A percentile compares a stretch with the other conserved stretches of the same genome.
phyloP scores from a whole-genome alignment of 2,888 invertebrate genomes.

The Dichetophora obliterata region DNA sequence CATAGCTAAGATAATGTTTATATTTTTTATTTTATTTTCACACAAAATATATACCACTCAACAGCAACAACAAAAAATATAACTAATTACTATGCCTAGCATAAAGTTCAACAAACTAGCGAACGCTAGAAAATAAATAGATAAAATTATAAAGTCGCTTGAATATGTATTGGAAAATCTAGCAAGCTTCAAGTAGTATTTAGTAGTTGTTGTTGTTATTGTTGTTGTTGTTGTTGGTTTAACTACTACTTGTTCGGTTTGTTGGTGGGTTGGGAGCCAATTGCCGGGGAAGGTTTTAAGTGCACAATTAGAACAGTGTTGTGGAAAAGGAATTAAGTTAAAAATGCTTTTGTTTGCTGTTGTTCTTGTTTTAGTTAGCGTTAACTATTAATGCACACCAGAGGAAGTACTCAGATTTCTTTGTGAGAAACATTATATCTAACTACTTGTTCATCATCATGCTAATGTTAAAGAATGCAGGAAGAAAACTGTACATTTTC shows the following conservation, averaged over 20 bases:
- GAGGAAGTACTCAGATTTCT: slow-evolving; percentile 3
- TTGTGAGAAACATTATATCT: neutral
- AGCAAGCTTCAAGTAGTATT: too few species aligned
- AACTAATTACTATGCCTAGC: neutral
- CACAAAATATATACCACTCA: neutral
- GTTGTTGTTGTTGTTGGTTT: too few species aligned
- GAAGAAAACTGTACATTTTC: neutral
- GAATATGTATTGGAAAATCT: neutral
- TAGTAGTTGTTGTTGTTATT: too few species aligned
- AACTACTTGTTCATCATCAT: neutral
- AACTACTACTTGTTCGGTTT: too few species aligned
- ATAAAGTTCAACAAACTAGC: slow-evolving; percentile 11
- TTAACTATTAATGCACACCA: neutral
- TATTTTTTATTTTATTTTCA: neutral
- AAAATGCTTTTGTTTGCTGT: neutral
- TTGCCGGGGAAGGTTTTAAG: neutral
- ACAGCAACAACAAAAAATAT: neutral
- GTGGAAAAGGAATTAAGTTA: neutral
- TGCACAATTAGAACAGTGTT: neutral
- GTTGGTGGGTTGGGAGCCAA: too few species aligned
- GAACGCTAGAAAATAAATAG: neutral
- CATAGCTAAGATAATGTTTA: neutral
- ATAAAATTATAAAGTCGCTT: neutral
- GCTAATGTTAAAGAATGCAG: neutral
- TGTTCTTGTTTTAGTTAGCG: neutral